Conservation (phyloP, 2,888 invertebrate species). For the Chymomyza procnemis region DNA sequence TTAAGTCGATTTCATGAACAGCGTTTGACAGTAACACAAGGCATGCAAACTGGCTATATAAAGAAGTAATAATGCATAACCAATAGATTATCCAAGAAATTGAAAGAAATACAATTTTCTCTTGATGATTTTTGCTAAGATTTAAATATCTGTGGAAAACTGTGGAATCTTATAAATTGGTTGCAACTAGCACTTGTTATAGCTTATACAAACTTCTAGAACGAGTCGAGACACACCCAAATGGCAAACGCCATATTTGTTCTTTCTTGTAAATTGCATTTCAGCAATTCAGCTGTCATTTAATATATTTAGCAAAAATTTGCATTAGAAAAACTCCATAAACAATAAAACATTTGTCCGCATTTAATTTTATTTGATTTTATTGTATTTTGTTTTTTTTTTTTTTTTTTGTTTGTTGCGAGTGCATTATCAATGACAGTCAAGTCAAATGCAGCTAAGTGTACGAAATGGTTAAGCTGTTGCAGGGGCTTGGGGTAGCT, state of each 20-base stretch:
- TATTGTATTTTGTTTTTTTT: no score
- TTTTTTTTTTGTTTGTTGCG: not conserved
- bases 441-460: constrained; percentile 26
- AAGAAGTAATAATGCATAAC: no score
- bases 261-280: not conserved
- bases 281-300: constrained; percentile 23
- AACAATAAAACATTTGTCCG: constrained; percentile 29
- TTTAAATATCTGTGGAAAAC: no score
- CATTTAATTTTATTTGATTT: not conserved
- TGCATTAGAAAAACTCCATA: constrained; percentile 34
- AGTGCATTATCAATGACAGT: constrained; percentile 45
- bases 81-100: no score
- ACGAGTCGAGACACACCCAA: not conserved
- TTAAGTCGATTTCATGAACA: no score
- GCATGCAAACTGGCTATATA: no score
- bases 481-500: no score
- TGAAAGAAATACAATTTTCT: no score
- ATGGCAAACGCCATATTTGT: not conserved
- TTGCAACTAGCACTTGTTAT: no score
- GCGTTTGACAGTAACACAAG: no score
- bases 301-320: constrained; percentile 44
- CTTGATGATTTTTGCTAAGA: no score
- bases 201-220: not conserved
- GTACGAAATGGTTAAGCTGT: not conserved
- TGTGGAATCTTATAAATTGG: no score